Conservation (phyloP, 1,140 invertebrate genomes). For the Diploscapter pachys region DNA sequence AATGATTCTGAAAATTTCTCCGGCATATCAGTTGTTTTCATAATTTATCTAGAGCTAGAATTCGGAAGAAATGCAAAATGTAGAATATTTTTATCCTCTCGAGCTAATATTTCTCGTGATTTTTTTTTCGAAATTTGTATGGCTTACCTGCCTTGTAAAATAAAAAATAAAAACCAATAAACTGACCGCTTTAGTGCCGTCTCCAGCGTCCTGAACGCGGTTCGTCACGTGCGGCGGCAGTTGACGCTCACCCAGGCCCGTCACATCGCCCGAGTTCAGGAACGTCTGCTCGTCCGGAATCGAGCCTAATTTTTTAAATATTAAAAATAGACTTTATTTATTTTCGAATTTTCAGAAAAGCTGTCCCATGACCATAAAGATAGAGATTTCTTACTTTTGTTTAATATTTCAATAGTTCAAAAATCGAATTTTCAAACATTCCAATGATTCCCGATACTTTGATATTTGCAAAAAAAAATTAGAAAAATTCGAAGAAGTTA, state of each 20-base stretch:
- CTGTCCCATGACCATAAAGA: not conserved
- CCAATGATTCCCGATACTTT: too few species aligned
- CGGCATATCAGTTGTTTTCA: conserved; percentile 10
- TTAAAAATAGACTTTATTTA: conserved; percentile 7
- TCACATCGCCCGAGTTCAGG: conserved; percentile 81
- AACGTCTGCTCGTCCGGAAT: conserved; percentile 92
- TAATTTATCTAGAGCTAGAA: conserved; percentile 10
- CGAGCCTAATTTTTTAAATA: conserved; percentile 66
- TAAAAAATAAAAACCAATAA: not conserved
- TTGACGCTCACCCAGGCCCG: conserved; percentile 74
- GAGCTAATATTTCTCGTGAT: conserved; percentile 24
- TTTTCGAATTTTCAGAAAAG: not conserved
- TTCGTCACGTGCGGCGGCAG: conserved; percentile 75
- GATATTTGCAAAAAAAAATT: conserved; percentile 19
- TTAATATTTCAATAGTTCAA: too few species aligned
- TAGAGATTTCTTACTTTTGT: conserved; percentile 8
- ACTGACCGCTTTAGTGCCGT: conserved; percentile 50
- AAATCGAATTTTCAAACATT: too few species aligned
- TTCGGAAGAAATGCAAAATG: conserved; percentile 15
- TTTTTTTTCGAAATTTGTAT: conserved; percentile 18
- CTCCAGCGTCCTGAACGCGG: conserved; percentile 60
- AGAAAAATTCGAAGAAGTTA: conserved; percentile 2
- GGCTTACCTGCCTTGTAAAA: conserved; percentile 24
- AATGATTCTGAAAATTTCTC: conserved; percentile 1
- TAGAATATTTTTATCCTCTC: conserved; percentile 20